Base-by-base conservation (phyloP, 1,140 invertebrate genomes). In the Chelonus insularis region DNA sequence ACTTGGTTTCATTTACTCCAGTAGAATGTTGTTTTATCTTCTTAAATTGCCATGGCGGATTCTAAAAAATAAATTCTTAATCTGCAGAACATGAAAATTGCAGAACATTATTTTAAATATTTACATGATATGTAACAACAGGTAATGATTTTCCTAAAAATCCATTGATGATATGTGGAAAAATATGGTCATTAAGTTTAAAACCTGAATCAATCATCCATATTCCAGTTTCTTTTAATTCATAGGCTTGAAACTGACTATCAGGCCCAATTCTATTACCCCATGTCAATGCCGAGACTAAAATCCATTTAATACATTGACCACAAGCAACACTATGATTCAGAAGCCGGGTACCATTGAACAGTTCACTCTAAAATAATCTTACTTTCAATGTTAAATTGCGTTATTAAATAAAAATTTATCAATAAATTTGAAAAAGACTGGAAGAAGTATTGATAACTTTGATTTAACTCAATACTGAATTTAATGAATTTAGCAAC, bases 121-220 rank as follows among this genome's bases (percentile, higher is more conserved):
- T 83, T 77, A 91, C 89, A 74, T 91, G 86, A 74, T 87, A 88
- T 0, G 88, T 86, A 1, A 88, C 77, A 8, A 92, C 81, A 0
- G 89, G 86, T 55, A 93, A 67, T 12, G 75, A 83, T 63, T 87
- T 86, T n/a, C 89, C 88, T 25, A 91, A 83, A 64, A 95, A 94
- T 11, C 91, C 90, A 62, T 93, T 87, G 2, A 77, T 82, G 0
- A 92, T 81, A 68, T 95, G 91, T 0, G 91, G 91, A 76, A 94
- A 94, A 34, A 94, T 73, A 5, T 86, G 82, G 69, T 94, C 91
- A 0, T 77, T 78, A 51, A 90, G 81, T 23, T 81, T 77, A 20
- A 88, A 77, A 0, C 92, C 92, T 62, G 87, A 81, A 25, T 86
- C 78, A 0, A 90, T 86, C 55, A 84, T 85, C 93, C 93, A 95